Percentiles rank a stretch among this genome's conserved stretches.
phyloP scores from a whole-genome alignment of 2,888 invertebrate species.

The Oithona nana region DNA sequence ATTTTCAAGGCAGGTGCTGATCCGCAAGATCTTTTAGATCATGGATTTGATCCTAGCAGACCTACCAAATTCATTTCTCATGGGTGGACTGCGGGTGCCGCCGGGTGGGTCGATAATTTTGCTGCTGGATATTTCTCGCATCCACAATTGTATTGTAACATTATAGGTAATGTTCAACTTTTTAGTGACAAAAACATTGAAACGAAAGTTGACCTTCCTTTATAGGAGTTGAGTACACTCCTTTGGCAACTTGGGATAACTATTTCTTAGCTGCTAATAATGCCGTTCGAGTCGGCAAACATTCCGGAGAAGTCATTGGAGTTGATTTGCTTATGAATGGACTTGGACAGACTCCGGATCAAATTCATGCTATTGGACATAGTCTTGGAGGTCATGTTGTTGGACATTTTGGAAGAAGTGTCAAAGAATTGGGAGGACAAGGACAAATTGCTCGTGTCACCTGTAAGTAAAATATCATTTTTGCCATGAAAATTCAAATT shows the following conservation, averaged over 20 bases:
- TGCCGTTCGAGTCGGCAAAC: conserved; percentile 7
- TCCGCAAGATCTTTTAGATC: background rate
- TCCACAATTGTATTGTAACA: conserved; percentile 12
- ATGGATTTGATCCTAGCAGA: background rate
- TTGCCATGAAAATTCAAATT: background rate
- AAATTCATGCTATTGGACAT: conserved; percentile 14
- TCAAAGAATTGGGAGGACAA: conserved; percentile 1
- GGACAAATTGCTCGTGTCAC: background rate
- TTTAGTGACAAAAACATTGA: no score
- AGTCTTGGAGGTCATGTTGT: conserved; percentile 17
- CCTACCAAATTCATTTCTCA: background rate
- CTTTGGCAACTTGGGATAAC: conserved; percentile 7
- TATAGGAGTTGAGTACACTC: conserved; percentile 15
- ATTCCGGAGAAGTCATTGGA: background rate
- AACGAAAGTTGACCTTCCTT: no score
- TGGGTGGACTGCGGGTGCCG: background rate
- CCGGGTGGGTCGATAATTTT: background rate
- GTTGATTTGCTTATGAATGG: conserved; percentile 13
- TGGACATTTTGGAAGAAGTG: conserved; percentile 8
- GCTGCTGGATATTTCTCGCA: background rate
- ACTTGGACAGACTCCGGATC: background rate
- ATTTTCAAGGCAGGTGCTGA: background rate
- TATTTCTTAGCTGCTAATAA: conserved; percentile 9
- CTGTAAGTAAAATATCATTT: background rate
- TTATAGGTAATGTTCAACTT: no score